Conservation (phyloP, 2,888 invertebrate species). For the Ectemnius lituratus region DNA sequence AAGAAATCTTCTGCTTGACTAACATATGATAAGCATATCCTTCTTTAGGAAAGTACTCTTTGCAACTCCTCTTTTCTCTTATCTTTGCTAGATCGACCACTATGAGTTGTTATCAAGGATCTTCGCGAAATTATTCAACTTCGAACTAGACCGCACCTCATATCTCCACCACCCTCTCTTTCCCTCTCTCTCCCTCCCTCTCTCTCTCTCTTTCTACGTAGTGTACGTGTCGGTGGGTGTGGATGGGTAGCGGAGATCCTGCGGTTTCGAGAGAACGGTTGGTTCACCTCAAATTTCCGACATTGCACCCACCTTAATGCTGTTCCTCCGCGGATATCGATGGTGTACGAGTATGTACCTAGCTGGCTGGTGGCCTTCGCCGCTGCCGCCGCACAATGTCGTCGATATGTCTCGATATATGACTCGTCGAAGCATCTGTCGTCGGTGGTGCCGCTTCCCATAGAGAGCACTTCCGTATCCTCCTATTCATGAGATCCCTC, state of each 20-base stretch:
- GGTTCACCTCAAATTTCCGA: conserved; percentile 56
- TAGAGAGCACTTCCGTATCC: no score
- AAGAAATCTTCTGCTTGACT: conserved; percentile 11
- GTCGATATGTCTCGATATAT: conserved; percentile 21
- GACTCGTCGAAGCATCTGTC: not conserved
- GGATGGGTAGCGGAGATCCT: conserved; percentile 15
- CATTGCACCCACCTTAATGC: conserved; percentile 52
- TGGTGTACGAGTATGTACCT: conserved; percentile 45
- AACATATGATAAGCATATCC: conserved; percentile 7
- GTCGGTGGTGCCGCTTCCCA: no score
- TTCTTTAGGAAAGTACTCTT: not conserved
- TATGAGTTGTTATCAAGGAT: not conserved
- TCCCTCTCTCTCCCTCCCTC: no score
- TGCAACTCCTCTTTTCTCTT: no score
- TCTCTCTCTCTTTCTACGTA: no score
- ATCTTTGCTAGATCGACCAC: not conserved
- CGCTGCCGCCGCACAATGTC: conserved; percentile 28
- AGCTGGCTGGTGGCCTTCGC: conserved; percentile 17
- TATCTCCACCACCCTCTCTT: not conserved
- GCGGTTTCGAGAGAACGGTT: conserved; percentile 37
- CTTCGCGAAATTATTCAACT: conserved; percentile 30
- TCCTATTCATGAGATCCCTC: no score
- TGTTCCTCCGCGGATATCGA: conserved; percentile 49
- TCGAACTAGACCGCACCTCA: conserved; percentile 23
- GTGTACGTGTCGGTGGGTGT: conserved; percentile 6